These are phyloP conservation scores for Eudemis profundana DNA, from an alignment of 2,888 invertebrate species.

Conservation along the genomic window DNA sequence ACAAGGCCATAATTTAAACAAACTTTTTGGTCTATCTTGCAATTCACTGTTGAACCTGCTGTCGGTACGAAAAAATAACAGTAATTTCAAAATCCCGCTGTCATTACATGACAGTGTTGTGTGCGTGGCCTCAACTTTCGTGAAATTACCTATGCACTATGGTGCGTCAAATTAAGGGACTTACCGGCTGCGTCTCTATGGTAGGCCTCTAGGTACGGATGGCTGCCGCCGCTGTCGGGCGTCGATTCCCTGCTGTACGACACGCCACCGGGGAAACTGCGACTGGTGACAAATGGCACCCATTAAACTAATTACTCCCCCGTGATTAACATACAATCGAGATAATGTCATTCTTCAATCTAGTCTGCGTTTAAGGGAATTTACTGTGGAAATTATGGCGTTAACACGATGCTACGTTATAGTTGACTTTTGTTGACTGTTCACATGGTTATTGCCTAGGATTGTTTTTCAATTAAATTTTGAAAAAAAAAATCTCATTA, in stretches of 20 bases:
- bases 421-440: not conserved
- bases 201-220: constrained; percentile 93
- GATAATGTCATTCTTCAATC: constrained; percentile 15
- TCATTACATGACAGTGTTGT: too few species aligned
- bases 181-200: constrained; percentile 92
- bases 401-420: not conserved
- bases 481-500: too few species aligned
- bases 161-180: too few species aligned
- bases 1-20: too few species aligned
- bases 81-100: too few species aligned
- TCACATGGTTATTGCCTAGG: too few species aligned
- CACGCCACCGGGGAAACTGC: constrained; percentile 87
- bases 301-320: constrained; percentile 44
- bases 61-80: too few species aligned
- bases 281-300: constrained; percentile 70
- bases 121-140: too few species aligned
- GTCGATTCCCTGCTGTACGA: constrained; percentile 95
- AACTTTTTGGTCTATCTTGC: too few species aligned
- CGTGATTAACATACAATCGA: constrained; percentile 22
- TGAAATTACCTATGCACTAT: too few species aligned
- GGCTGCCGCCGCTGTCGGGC: constrained; percentile 94
- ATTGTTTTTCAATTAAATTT: too few species aligned
- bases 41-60: too few species aligned
- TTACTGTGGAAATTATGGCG: not conserved
- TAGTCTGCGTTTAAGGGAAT: constrained; percentile 9